Percentiles rank a stretch among this genome's conserved stretches.
Conservation (phyloP, 2,113 vertebrate genomes). For the Oxyura jamaicensis region DNA sequence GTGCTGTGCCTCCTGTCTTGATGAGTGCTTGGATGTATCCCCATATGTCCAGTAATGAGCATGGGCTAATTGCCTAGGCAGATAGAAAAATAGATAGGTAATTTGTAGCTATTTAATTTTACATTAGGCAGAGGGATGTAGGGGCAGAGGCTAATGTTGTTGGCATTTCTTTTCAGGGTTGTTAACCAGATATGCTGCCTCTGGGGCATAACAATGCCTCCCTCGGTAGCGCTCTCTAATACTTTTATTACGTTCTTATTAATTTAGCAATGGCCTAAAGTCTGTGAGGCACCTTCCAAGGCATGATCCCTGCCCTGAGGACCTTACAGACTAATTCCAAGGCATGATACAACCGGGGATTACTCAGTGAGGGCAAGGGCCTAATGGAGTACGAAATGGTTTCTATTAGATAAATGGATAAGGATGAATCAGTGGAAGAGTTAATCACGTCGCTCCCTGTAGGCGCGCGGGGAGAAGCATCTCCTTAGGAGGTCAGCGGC, state of each 20-base stretch:
- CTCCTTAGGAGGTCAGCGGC: slow-evolving; percentile 1
- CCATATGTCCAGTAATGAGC: slow-evolving; percentile 64
- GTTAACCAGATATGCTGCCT: slow-evolving; percentile 70
- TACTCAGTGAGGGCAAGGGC: slow-evolving; percentile 54
- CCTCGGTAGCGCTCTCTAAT: slow-evolving; percentile 54
- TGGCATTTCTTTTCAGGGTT: slow-evolving; percentile 72
- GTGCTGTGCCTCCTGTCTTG: neutral
- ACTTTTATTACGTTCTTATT: slow-evolving; percentile 69
- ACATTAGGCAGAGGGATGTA: slow-evolving; percentile 66
- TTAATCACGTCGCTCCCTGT: slow-evolving; percentile 7
- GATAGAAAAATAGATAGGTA: slow-evolving; percentile 71
- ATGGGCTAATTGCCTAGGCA: slow-evolving; percentile 61
- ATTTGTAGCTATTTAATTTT: slow-evolving; percentile 74
- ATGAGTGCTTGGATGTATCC: slow-evolving; percentile 28
- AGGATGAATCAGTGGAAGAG: slow-evolving; percentile 57
- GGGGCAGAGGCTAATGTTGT: slow-evolving; percentile 72
- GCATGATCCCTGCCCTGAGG: slow-evolving; percentile 64
- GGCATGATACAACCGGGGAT: slow-evolving; percentile 40
- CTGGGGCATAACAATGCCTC: slow-evolving; percentile 64
- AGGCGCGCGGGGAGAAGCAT: neutral
- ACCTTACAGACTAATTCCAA: slow-evolving; percentile 64
- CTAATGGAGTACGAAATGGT: slow-evolving; percentile 61
- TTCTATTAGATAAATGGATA: slow-evolving; percentile 62
- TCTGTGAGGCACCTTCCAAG: slow-evolving; percentile 63
- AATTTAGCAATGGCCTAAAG: slow-evolving; percentile 68